These are phyloP conservation scores for Percopsis transmontana DNA, from an alignment of 2,113 vertebrate species.

Conservation along the genomic window DNA sequence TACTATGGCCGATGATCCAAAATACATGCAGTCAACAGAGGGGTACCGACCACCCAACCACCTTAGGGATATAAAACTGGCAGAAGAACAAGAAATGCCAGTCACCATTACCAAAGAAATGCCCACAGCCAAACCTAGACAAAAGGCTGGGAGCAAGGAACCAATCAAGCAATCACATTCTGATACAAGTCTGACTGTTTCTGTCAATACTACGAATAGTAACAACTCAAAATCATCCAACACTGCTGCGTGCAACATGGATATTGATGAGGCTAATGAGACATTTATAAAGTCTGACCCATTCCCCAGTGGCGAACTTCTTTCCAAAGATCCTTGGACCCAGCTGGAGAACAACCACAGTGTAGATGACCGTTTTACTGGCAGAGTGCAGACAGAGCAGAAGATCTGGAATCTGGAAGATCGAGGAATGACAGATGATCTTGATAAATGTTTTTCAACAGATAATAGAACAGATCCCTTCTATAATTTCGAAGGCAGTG, in stretches of 20 bases:
- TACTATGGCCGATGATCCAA: neutral
- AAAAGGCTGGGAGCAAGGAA: constrained; percentile 41
- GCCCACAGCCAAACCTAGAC: constrained; percentile 70
- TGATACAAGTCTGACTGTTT: constrained; percentile 1
- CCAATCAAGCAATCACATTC: constrained; percentile 32
- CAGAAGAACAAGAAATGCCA: constrained; percentile 20
- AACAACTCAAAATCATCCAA: constrained; percentile 11
- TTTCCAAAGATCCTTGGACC: constrained; percentile 55
- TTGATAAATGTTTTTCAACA: constrained; percentile 51
- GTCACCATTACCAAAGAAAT: constrained; percentile 26
- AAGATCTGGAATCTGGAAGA: constrained; percentile 49
- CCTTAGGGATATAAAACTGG: constrained; percentile 5
- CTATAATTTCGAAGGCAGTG: constrained; percentile 21
- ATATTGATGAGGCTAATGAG: constrained; percentile 1
- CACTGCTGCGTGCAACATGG: constrained; percentile 13
- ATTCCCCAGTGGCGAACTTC: constrained; percentile 41
- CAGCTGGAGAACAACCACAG: constrained; percentile 30
- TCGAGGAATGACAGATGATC: constrained; percentile 32
- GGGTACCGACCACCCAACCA: constrained; percentile 32
- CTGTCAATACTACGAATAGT: neutral
- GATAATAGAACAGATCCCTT: constrained; percentile 51
- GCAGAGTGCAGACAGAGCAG: constrained; percentile 17
- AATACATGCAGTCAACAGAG: constrained; percentile 7
- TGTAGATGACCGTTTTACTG: constrained; percentile 37
- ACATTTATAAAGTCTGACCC: constrained; percentile 43